These are phyloP conservation scores for Drosophila flavopinicola DNA, from an alignment of 2,888 invertebrate species.

Conservation along the genomic window DNA sequence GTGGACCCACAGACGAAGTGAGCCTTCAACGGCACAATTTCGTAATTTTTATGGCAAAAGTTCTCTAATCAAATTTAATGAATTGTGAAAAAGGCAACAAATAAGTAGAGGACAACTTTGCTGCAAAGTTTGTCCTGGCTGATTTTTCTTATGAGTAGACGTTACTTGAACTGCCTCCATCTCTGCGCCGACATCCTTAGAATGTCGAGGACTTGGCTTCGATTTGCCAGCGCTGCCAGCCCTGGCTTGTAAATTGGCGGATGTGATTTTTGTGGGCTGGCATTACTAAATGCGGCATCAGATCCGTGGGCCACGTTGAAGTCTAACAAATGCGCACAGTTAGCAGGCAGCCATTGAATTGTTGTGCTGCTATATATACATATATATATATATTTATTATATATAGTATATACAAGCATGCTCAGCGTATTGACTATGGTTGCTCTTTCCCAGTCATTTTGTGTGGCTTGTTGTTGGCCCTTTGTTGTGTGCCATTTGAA, in stretches of 20 bases:
- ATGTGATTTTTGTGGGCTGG: constrained; percentile 79
- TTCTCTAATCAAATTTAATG: constrained; percentile 81
- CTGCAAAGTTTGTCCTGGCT: constrained; percentile 73
- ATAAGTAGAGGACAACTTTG: constrained; percentile 76
- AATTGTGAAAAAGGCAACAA: constrained; percentile 81
- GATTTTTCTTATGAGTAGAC: constrained; percentile 76
- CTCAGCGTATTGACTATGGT: constrained; percentile 27
- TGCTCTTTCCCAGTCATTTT: constrained; percentile 32
- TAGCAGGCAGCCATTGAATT: constrained; percentile 71
- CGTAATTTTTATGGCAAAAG: constrained; percentile 81
- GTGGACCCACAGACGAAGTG: constrained; percentile 58
- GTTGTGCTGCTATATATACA: constrained; percentile 25
- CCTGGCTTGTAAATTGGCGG: constrained; percentile 73
- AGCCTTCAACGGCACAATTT: constrained; percentile 81
- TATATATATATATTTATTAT: constrained; percentile 19
- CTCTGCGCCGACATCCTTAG: constrained; percentile 8
- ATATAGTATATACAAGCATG: constrained; percentile 25
- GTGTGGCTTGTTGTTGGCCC: constrained; percentile 34
- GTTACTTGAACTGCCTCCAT: constrained; percentile 41
- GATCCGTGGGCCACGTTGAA: constrained; percentile 69
- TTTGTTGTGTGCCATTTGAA: constrained; percentile 52
- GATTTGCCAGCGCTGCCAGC: constrained; percentile 61
- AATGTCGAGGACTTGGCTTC: constrained; percentile 54
- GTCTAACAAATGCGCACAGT: constrained; percentile 74
- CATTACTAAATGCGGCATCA: constrained; percentile 80